Percentiles rank a stretch among this genome's conserved stretches.
Conservation (phyloP, 2,888 invertebrate genomes). For the Sinohyriopsis cumingii region DNA sequence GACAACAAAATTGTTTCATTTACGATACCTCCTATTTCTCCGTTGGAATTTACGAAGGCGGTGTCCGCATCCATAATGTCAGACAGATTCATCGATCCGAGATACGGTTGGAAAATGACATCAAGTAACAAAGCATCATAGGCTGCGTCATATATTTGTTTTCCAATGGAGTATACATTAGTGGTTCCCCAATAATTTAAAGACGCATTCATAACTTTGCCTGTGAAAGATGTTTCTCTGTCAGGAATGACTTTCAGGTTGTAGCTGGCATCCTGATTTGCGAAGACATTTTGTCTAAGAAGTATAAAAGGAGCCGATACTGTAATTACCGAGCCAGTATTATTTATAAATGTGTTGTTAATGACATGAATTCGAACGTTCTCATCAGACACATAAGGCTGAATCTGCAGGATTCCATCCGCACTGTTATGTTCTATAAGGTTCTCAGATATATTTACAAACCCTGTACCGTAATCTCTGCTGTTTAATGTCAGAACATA, state of each 20-base stretch:
- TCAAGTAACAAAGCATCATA: slow-evolving; percentile 19
- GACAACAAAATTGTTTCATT: slow-evolving; percentile 15
- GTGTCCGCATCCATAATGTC: slow-evolving; percentile 12
- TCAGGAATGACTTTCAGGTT: slow-evolving; percentile 13
- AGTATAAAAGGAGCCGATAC: slow-evolving; percentile 8
- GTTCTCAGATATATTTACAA: neutral
- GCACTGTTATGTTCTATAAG: neutral
- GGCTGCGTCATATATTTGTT: slow-evolving; percentile 20
- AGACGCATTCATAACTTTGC: slow-evolving; percentile 20
- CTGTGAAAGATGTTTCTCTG: neutral
- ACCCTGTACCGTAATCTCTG: too few relatives aligned
- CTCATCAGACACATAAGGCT: neutral
- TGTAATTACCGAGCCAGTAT: slow-evolving; percentile 16
- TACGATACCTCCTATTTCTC: slow-evolving; percentile 28
- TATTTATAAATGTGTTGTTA: slow-evolving; percentile 12
- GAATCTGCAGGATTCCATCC: slow-evolving; percentile 1
- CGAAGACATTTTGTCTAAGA: slow-evolving; percentile 26
- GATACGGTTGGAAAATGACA: slow-evolving; percentile 21
- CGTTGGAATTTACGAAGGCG: slow-evolving; percentile 14
- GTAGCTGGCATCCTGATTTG: slow-evolving; percentile 18
- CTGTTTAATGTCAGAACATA: too few relatives aligned
- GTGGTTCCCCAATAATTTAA: slow-evolving; percentile 34
- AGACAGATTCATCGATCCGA: slow-evolving; percentile 21
- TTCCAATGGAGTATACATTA: slow-evolving; percentile 13
- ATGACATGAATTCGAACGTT: too few relatives aligned